A percentile compares a stretch with the other conserved stretches of the same genome.
Evolutionary conservation across 2,797 vertebrate species (phyloP).

Genomic region (Oryzias sinensis): DNA sequence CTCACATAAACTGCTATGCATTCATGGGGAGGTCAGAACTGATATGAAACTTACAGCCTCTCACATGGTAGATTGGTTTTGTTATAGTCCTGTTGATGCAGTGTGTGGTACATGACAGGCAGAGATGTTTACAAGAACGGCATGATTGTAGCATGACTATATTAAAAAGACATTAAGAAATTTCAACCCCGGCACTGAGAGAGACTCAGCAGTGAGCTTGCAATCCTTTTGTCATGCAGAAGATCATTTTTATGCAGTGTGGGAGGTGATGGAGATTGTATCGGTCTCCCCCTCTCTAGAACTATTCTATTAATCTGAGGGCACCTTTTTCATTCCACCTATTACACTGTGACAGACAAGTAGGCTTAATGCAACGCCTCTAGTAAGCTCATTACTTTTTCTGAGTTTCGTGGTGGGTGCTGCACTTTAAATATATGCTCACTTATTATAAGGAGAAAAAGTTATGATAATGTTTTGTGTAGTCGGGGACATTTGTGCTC

Average conservation of each 20-base stretch:
- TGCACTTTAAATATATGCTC: slow-evolving; percentile 75
- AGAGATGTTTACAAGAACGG: slow-evolving; percentile 53
- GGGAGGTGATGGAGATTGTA: slow-evolving; percentile 42
- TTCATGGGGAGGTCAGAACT: slow-evolving; percentile 56
- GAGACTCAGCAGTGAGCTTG: slow-evolving; percentile 12
- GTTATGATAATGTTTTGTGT: slow-evolving; percentile 84
- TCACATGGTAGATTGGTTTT: slow-evolving; percentile 68
- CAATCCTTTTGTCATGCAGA: slow-evolving; percentile 26
- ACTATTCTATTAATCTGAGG: slow-evolving; percentile 52
- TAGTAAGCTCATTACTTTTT: slow-evolving; percentile 6
- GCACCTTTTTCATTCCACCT: slow-evolving; percentile 19
- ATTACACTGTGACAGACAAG: slow-evolving; percentile 29
- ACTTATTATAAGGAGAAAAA: slow-evolving; percentile 77
- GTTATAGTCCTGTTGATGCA: slow-evolving; percentile 63
- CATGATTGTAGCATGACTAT: slow-evolving; percentile 53
- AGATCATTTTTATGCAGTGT: slow-evolving; percentile 51
- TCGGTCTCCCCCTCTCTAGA: slow-evolving; percentile 39
- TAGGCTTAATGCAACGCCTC: slow-evolving; percentile 11
- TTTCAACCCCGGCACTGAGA: slow-evolving; percentile 26
- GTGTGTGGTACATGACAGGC: slow-evolving; percentile 45
- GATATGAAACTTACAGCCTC: slow-evolving; percentile 57
- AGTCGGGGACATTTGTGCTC: slow-evolving; percentile 75
- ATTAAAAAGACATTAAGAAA: slow-evolving; percentile 64
- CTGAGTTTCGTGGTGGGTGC: slow-evolving; percentile 35
- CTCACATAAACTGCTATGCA: slow-evolving; percentile 67